Evolutionary conservation across 2,888 invertebrate species (phyloP).

Genomic region (Epinotia ramella): DNA sequence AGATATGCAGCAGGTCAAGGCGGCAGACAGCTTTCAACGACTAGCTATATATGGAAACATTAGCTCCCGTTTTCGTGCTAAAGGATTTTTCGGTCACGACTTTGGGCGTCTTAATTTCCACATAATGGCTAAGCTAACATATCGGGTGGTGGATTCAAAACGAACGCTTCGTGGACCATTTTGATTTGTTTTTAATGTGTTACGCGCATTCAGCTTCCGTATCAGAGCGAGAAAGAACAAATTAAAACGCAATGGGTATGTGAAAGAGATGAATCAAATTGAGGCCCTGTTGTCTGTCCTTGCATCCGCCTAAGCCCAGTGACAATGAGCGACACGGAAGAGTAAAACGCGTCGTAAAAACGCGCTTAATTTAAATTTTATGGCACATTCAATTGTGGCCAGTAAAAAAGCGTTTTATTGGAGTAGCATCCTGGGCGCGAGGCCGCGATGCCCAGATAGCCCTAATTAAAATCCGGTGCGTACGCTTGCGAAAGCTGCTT

Average conservation of each 20-base stretch:
- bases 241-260: background rate
- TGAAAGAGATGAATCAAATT: background rate
- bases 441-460: slow-evolving; percentile 76
- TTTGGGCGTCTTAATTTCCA: slow-evolving; percentile 69
- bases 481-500: slow-evolving; percentile 76
- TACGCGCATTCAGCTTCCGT: background rate
- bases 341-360: slow-evolving; percentile 79
- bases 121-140: slow-evolving; percentile 66
- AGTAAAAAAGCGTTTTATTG: slow-evolving; percentile 83
- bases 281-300: slow-evolving; percentile 63
- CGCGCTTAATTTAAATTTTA: slow-evolving; percentile 81
- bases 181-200: background rate
- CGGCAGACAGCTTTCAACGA: slow-evolving; percentile 79
- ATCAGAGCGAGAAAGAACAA: background rate
- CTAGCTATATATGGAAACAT: slow-evolving; percentile 73
- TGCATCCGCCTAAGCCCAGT: slow-evolving; percentile 63
- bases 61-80: slow-evolving; percentile 70
- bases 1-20: slow-evolving; percentile 79
- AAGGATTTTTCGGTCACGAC: slow-evolving; percentile 67
- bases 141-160: slow-evolving; percentile 49
- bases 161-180: background rate
- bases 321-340: slow-evolving; percentile 74
- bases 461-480: slow-evolving; percentile 79
- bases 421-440: slow-evolving; percentile 80
- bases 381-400: slow-evolving; percentile 80